phyloP scores from a whole-genome alignment of 1,140 invertebrate species.

The Hycleus cichorii region DNA sequence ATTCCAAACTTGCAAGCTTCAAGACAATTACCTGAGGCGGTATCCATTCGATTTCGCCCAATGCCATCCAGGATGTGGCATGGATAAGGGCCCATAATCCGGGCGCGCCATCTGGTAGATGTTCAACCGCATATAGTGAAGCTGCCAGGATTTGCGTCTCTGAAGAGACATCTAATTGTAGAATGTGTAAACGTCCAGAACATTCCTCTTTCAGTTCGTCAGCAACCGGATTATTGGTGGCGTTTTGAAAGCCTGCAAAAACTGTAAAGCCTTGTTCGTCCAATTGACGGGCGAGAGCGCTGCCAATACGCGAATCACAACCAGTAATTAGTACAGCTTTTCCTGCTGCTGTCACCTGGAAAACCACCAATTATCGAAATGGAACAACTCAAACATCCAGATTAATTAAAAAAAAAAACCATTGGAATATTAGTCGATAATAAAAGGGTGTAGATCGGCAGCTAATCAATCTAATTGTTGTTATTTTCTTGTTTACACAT shows the following conservation, averaged over 20 bases:
- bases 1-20: background rate
- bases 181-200: constrained; percentile 62
- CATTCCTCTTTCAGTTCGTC: constrained; percentile 66
- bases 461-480: background rate
- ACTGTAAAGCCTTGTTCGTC: constrained; percentile 77
- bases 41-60: constrained; percentile 85
- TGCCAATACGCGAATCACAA: constrained; percentile 72
- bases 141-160: constrained; percentile 68
- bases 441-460: background rate
- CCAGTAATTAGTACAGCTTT: constrained; percentile 79
- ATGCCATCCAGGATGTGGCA: constrained; percentile 78
- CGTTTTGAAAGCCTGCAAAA: constrained; percentile 66
- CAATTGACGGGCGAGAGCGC: constrained; percentile 62
- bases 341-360: constrained; percentile 64
- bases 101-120: constrained; percentile 66
- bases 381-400: background rate
- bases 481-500: background rate
- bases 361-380: constrained; percentile 3
- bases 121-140: constrained; percentile 65
- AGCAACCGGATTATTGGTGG: constrained; percentile 52
- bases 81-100: constrained; percentile 86
- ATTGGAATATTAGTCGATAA: background rate
- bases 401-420: background rate
- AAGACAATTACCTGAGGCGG: constrained; percentile 48
- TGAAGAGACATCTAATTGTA: constrained; percentile 67